phyloP scores from a whole-genome alignment of 2,888 invertebrate genomes.

The Lymantria dispar region DNA sequence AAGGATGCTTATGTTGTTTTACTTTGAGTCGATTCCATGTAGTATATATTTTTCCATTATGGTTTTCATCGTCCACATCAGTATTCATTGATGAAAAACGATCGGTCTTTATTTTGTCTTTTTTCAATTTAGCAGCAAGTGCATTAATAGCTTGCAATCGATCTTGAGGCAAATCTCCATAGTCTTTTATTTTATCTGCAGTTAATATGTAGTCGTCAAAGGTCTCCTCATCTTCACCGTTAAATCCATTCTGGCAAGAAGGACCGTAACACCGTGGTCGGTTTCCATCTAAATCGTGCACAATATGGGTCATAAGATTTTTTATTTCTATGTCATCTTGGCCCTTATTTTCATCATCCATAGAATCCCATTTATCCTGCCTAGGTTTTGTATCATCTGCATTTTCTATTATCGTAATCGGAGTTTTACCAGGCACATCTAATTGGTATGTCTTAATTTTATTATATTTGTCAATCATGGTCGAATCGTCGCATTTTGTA shows the following conservation, averaged over 20 bases:
- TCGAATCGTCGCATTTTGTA: conserved; percentile 53
- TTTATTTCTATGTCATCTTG: conserved; percentile 61
- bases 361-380: conserved; percentile 45
- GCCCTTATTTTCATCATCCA: conserved; percentile 38
- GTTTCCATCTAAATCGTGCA: conserved; percentile 60
- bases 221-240: conserved; percentile 66
- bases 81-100: conserved; percentile 40
- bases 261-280: conserved; percentile 72
- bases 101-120: conserved; percentile 62
- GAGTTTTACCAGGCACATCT: conserved; percentile 80
- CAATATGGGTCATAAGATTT: conserved; percentile 69
- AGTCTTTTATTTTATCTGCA: conserved; percentile 80
- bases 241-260: conserved; percentile 66
- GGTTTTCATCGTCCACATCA: conserved; percentile 35
- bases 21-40: conserved; percentile 80
- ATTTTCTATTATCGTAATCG: conserved; percentile 83
- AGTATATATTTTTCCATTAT: conserved; percentile 61
- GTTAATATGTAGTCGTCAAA: conserved; percentile 84
- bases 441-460: conserved; percentile 77
- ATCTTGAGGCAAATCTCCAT: conserved; percentile 61
- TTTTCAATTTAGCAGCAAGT: conserved; percentile 73
- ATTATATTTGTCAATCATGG: conserved; percentile 60
- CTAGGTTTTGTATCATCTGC: conserved; percentile 32
- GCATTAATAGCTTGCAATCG: conserved; percentile 70
- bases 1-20: conserved; percentile 82